These are phyloP conservation scores for Cerastis leucographa DNA, from an alignment of 2,888 invertebrate species.

Conservation along the genomic window DNA sequence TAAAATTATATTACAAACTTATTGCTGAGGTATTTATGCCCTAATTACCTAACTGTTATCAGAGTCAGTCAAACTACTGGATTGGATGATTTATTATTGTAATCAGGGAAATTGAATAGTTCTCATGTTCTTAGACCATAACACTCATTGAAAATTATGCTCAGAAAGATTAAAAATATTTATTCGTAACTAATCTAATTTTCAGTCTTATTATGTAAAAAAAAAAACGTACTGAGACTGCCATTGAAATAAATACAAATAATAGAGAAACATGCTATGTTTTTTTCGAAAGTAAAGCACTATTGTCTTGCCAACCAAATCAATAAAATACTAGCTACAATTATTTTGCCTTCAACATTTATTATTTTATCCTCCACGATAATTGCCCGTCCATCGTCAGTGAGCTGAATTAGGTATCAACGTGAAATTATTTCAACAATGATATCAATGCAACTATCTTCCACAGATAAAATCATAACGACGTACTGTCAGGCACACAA, in stretches of 20 bases:
- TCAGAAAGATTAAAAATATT: no score
- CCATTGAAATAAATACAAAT: no score
- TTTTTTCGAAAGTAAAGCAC: no score
- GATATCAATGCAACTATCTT: slow-evolving; percentile 33
- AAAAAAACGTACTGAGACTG: no score
- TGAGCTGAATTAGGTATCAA: background rate
- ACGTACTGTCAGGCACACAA: slow-evolving; percentile 51
- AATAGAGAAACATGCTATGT: no score
- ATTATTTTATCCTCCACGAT: background rate
- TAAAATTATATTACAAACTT: background rate
- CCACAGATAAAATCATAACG: slow-evolving; percentile 51
- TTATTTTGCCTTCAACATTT: background rate
- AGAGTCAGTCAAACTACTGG: background rate
- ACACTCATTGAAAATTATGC: background rate
- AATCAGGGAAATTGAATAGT: background rate
- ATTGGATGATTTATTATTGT: background rate
- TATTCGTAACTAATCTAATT: no score
- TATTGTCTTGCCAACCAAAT: no score
- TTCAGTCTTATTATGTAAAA: no score
- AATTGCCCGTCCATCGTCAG: no score
- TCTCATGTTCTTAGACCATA: background rate
- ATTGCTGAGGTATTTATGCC: background rate
- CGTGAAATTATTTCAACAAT: slow-evolving; percentile 23
- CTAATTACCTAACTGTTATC: background rate
- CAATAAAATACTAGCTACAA: no score